These are phyloP conservation scores for Meleagris gallopavo DNA, from an alignment of 2,113 vertebrate species.

Conservation along the genomic window DNA sequence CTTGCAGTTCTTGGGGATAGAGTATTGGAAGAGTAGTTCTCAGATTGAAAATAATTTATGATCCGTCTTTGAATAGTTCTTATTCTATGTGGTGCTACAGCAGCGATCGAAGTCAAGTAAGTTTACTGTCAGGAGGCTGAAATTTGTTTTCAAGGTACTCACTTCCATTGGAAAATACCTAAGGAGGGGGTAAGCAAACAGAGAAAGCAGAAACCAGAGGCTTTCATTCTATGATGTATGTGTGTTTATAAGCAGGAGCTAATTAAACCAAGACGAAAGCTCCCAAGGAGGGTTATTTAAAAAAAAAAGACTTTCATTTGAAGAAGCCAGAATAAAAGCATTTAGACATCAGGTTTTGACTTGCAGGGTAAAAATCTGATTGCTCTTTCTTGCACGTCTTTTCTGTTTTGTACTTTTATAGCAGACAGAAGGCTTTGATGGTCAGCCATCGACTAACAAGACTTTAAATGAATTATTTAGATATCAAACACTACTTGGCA, in stretches of 20 bases:
- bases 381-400: background rate
- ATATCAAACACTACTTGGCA: conserved; percentile 23
- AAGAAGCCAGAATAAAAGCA: background rate
- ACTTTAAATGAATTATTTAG: conserved; percentile 59
- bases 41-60: background rate
- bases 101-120: background rate
- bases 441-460: conserved; percentile 21
- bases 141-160: background rate
- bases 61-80: background rate
- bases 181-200: background rate
- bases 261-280: background rate
- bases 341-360: background rate
- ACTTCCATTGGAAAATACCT: background rate
- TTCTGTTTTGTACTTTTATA: background rate
- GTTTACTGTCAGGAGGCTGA: background rate
- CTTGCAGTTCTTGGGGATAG: background rate
- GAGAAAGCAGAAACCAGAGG: background rate
- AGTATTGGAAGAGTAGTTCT: background rate
- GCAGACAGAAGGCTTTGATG: background rate
- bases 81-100: background rate
- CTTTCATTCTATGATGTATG: background rate
- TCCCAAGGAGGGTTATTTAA: background rate
- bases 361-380: background rate
- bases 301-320: background rate
- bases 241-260: background rate